Evolutionary conservation across 2,888 invertebrate species (phyloP).

Genomic region (Epistrophe grossulariae): DNA sequence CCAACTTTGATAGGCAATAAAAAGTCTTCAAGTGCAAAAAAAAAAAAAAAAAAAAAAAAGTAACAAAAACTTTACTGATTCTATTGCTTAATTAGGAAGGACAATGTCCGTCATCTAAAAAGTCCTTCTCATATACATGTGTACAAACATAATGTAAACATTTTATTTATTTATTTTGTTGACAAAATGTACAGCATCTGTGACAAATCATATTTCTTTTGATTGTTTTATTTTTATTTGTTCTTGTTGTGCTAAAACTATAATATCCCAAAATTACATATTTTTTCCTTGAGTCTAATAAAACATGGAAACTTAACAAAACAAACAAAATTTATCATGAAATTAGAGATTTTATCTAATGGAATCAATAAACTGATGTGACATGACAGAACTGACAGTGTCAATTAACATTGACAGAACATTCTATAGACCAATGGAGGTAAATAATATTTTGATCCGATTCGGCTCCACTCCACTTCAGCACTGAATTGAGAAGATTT

Average conservation of each 20-base stretch:
- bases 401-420: neutral
- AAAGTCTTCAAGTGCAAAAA: neutral
- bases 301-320: neutral
- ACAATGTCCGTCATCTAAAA: neutral
- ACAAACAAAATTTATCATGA: neutral
- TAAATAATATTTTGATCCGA: neutral
- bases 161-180: neutral
- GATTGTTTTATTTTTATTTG: neutral
- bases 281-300: neutral
- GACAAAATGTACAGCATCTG: conserved; percentile 15
- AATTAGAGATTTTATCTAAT: neutral
- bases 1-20: conserved; percentile 11
- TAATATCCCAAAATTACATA: neutral
- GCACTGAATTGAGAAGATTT: neutral
- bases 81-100: conserved; percentile 12
- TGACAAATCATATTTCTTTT: neutral
- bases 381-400: neutral
- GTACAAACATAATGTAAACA: too few relatives aligned
- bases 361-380: neutral
- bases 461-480: neutral
- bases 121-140: neutral
- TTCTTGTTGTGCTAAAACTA: neutral
- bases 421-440: neutral
- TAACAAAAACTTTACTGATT: conserved; percentile 3
- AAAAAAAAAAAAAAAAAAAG: neutral